Percentiles rank a stretch among this genome's conserved stretches.
These are phyloP conservation scores for Clarias macrocephalus DNA, from an alignment of 2,113 vertebrate species.

Conservation along the genomic window DNA sequence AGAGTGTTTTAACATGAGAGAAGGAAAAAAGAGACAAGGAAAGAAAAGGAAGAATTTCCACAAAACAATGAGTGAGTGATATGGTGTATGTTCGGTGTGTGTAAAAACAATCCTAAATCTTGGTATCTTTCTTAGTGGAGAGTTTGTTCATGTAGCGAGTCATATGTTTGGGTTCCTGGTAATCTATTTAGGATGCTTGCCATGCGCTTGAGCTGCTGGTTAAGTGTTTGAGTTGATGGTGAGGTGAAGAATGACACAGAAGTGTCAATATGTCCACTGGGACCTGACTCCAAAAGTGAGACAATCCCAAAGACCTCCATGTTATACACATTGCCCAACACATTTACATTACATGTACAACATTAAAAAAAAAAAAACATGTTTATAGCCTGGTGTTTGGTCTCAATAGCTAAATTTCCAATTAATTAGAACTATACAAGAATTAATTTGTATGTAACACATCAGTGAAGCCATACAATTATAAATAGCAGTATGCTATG, in stretches of 20 bases:
- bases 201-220: background rate
- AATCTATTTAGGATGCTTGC: background rate
- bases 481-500: no score
- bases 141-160: background rate
- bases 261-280: no score
- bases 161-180: background rate
- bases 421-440: no score
- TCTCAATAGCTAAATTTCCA: no score
- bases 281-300: no score
- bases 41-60: conserved; percentile 9
- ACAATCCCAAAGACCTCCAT: no score
- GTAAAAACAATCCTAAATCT: background rate
- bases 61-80: conserved; percentile 1
- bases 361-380: no score
- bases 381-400: no score
- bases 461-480: no score
- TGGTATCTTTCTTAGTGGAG: background rate
- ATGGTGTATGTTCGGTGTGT: background rate
- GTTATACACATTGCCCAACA: no score
- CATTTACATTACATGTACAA: no score
- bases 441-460: background rate
- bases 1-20: background rate
- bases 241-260: no score
- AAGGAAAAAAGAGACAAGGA: background rate
- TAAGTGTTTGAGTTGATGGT: background rate